Base-by-base conservation (phyloP, 2,797 vertebrate species). In the Hoplostethus atlanticus region DNA sequence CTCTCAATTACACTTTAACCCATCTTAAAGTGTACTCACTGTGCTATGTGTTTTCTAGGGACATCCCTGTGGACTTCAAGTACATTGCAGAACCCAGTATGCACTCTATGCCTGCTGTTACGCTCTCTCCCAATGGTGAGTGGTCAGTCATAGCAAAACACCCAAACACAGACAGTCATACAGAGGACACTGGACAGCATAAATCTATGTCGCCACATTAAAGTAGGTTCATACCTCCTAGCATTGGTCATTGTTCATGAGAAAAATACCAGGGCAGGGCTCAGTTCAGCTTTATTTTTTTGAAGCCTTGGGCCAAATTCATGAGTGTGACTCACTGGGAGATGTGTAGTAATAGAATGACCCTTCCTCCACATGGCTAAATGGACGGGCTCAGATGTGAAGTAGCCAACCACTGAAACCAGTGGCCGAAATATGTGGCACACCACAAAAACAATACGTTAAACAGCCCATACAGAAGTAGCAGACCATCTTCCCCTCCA, bases 51-150 rank as follows among this genome's bases (percentile, higher is more conserved):
- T 51, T 91, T 91, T 94, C 73, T 91, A 99, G 98, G 98, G 98
- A 99, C 89, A 99, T 99, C 92, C 98, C 98, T 55, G 98, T 99
- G 91, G 98, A 99, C 93, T 99, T 99, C 89, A 99, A 99, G 84
- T 99, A 99, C 87, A 99, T 99, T 51, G 98, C 98, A 5, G 98
- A 99, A 90, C 98, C 98, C 86, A 99, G 98, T 70, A 99, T 99
- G 98, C 98, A 99, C 89, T 99, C 98, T 0, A 99, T 99, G 98
- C 98, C 98, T 69, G 97, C 98, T 3, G 98, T 99, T 87, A 99
- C 98, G 10, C 94, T 99, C 71, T 99, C 98, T 83, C 98, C 98
- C 83, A 99, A 99, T 51, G 97, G 98, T 99, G 87, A 93, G 96
- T 94, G 6, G 17, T 72, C 40, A 7, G 67, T 68, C 47, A 21